Conservation (phyloP, 2,888 invertebrate species). For the Morpho achilles region DNA sequence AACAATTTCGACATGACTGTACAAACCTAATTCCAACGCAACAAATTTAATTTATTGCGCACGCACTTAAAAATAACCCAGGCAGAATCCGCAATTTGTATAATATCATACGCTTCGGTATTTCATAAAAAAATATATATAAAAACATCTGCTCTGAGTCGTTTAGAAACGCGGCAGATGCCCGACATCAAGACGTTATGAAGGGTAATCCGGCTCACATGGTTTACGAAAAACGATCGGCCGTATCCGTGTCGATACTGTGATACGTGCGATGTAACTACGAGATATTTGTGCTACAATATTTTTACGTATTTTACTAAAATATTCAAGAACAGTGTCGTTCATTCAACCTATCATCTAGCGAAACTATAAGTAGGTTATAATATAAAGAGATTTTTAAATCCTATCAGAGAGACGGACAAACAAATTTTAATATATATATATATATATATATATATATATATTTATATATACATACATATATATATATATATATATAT, state of each 20-base stretch:
- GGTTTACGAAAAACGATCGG: conserved; percentile 56
- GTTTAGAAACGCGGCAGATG: conserved; percentile 58
- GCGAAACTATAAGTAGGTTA: too few relatives aligned
- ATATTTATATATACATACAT: too few relatives aligned
- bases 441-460: too few relatives aligned
- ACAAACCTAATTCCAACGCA: conserved; percentile 10
- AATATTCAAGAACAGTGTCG: not conserved
- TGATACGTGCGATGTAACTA: conserved; percentile 17
- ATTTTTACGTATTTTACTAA: conserved; percentile 14
- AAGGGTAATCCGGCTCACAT: conserved; percentile 64
- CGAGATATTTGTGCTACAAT: conserved; percentile 19
- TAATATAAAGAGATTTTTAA: too few relatives aligned
- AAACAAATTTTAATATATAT: too few relatives aligned
- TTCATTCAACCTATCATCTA: too few relatives aligned
- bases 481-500: too few relatives aligned
- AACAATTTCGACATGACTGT: conserved; percentile 3
- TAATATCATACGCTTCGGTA: conserved; percentile 38
- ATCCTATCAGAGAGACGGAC: too few relatives aligned
- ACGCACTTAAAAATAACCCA: conserved; percentile 23
- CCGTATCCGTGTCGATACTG: conserved; percentile 31
- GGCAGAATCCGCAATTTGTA: conserved; percentile 38
- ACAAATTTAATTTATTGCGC: conserved; percentile 20
- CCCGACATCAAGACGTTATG: conserved; percentile 69
- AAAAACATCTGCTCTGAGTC: conserved; percentile 56
- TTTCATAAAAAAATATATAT: conserved; percentile 52